A percentile compares a stretch with the other conserved stretches of the same genome.
These are phyloP conservation scores for Chirona hameri DNA, from an alignment of 2,888 invertebrate genomes.

Conservation along the genomic window DNA sequence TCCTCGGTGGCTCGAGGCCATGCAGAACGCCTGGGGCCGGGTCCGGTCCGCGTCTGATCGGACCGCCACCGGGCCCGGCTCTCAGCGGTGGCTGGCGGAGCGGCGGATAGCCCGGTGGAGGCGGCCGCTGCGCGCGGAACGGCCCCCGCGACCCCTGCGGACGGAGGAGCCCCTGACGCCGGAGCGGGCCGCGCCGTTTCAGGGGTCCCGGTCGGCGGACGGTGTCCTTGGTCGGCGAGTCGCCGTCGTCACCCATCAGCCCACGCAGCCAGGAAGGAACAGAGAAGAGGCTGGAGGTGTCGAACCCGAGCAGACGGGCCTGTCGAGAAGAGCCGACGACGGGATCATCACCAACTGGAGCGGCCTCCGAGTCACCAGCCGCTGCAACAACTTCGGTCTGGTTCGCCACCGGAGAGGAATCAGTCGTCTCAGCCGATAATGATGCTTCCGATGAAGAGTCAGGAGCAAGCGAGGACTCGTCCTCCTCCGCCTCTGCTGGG, in stretches of 20 bases:
- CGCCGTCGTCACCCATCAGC: neutral
- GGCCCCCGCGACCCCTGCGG: neutral
- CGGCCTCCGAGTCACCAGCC: neutral
- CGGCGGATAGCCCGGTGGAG: no score
- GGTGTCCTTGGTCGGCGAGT: no score
- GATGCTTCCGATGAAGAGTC: neutral
- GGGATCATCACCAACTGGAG: neutral
- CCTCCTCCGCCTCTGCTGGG: neutral
- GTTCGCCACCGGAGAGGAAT: neutral
- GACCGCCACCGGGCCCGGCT: no score
- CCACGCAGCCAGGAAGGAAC: neutral
- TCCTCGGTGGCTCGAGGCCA: no score
- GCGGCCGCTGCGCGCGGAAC: no score
- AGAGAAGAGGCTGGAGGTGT: neutral
- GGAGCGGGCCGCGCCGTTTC: neutral
- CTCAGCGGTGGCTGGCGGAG: no score
- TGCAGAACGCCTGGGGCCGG: no score
- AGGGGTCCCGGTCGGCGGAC: neutral
- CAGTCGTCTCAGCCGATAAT: neutral
- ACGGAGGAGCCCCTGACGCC: neutral
- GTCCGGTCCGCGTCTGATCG: no score
- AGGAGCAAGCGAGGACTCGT: no score
- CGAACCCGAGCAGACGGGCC: conserved; percentile 11
- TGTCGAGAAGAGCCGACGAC: neutral
- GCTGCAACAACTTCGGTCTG: neutral